Percentiles rank a stretch among this genome's conserved stretches.
phyloP scores from a whole-genome alignment of 2,888 invertebrate species.

The Luperina testacea region DNA sequence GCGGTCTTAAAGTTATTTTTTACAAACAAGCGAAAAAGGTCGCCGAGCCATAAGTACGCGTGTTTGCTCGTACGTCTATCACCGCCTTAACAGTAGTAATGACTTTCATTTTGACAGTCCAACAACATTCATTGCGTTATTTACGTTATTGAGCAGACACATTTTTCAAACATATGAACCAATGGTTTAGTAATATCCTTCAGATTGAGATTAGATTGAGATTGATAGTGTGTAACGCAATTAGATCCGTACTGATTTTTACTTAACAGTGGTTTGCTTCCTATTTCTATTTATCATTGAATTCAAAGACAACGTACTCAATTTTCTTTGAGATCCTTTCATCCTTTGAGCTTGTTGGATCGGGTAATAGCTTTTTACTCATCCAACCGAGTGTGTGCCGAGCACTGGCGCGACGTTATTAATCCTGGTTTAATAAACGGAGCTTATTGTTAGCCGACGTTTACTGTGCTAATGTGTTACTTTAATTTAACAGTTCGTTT shows the following conservation, averaged over 20 bases:
- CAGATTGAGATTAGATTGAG: neutral
- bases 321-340: slow-evolving; percentile 49
- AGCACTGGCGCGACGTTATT: slow-evolving; percentile 12
- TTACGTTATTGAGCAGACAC: too few species aligned
- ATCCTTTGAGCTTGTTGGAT: slow-evolving; percentile 31
- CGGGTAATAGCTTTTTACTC: slow-evolving; percentile 56
- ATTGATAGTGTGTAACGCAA: too few species aligned
- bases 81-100: too few species aligned
- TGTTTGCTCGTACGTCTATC: too few species aligned
- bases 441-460: slow-evolving; percentile 8
- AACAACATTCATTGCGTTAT: too few species aligned
- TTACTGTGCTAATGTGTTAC: neutral
- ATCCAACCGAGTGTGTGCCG: slow-evolving; percentile 22
- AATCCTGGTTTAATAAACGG: slow-evolving; percentile 13
- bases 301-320: slow-evolving; percentile 35
- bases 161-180: too few species aligned
- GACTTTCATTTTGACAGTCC: too few species aligned
- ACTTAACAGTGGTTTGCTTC: neutral
- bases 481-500: neutral
- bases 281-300: slow-evolving; percentile 20
- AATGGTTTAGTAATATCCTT: neutral
- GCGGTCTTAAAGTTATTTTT: too few species aligned
- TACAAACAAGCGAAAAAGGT: too few species aligned
- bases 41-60: too few species aligned
- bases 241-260: neutral